Evolutionary conservation across 1,140 invertebrate genomes (phyloP), one percentile per base, ranked within the genome.

Genomic region (Megathymus violae): DNA sequence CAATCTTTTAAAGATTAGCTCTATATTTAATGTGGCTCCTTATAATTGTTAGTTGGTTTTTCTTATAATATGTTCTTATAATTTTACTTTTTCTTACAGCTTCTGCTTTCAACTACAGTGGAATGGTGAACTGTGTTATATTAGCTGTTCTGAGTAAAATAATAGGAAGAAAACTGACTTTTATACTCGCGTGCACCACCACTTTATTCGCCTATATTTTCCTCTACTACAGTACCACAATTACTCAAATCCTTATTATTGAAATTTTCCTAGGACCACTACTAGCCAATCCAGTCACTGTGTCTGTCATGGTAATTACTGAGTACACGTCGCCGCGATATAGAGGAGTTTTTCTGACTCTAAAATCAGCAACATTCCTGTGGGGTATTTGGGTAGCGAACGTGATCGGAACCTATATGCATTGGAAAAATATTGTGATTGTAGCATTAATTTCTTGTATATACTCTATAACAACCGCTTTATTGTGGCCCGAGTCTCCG

Each of bases 311-410:
- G 7, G 64, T 82, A 6, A n/a, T 76, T 0, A 64, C 71, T 0
- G 76, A 82, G 48, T 81, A 76, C 41, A 63, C 67, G 0, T 62
- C 72, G 11, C 75, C 76, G 0, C 43, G 44, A 13, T 74, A 78
- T 10, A 47, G 79, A 44, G 76, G 79, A 0, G 27, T 79, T 7
- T 78, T 82, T 48, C 41, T 78, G 17, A 73, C 74, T 6, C 43
- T 82, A 0, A 69, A 76, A 47, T 70, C 75, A 0, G 71, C 69
- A 13, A 67, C 67, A 14, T 69, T 74, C 15, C 71, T 71, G 0
- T 76, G 74, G 74, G 74, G 71, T 6, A 44, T 78, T n/a, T 78
- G 70, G 67, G 36, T 71, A 0, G 48, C 78, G 1, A 78, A 81
- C 51, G 56, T 68, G 0, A 71, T 78, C 7, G 76, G 76, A 10